Evolutionary conservation across 2,888 invertebrate species (phyloP).

Genomic region (Idaea dimidiata): DNA sequence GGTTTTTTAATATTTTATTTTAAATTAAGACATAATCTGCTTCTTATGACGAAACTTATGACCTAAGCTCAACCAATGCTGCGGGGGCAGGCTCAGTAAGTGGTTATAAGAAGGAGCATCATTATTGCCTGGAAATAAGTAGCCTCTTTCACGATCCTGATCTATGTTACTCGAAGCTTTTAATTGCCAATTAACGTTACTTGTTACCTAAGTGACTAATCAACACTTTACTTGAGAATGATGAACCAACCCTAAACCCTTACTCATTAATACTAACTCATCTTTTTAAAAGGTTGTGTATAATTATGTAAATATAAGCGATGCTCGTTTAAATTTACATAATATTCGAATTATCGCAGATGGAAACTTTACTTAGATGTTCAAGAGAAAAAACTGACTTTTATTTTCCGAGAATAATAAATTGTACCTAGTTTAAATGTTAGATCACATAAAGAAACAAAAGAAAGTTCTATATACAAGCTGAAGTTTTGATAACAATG

Average conservation of each 20-base stretch:
- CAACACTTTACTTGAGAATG: slow-evolving; percentile 4
- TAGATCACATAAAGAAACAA: neutral
- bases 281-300: neutral
- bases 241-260: neutral
- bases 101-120: too few species aligned
- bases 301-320: too few species aligned
- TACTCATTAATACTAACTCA: neutral
- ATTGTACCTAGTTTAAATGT: neutral
- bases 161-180: too few species aligned
- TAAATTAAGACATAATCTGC: too few species aligned
- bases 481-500: neutral
- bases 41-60: too few species aligned
- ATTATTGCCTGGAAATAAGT: too few species aligned
- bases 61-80: too few species aligned
- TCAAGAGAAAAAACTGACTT: neutral
- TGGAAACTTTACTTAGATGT: neutral
- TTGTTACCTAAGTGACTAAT: slow-evolving; percentile 9
- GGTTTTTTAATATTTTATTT: too few species aligned
- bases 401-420: neutral
- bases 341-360: neutral
- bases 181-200: too few species aligned
- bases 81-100: too few species aligned
- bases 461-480: neutral
- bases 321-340: neutral
- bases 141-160: too few species aligned